phyloP scores from a whole-genome alignment of 1,140 invertebrate genomes.

The Coenobita brevimanus region DNA sequence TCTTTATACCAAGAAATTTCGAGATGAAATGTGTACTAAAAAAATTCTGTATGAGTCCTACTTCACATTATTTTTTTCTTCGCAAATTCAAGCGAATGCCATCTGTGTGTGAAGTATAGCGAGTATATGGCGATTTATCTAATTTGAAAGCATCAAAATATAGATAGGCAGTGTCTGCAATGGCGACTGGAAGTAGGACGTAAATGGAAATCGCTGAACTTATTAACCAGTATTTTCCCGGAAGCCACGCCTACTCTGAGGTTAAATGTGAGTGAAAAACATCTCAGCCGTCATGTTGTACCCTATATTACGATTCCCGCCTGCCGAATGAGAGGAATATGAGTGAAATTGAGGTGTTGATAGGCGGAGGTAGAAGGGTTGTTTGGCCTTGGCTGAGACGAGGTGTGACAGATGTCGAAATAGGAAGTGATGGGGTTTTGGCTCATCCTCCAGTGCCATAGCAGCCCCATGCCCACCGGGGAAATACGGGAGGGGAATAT shows the following conservation, averaged over 20 bases:
- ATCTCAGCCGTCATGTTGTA: background rate
- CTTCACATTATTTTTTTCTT: no score
- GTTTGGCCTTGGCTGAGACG: conserved; percentile 45
- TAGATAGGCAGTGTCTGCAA: conserved; percentile 19
- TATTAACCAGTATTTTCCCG: background rate
- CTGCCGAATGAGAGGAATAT: background rate
- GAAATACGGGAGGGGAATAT: no score
- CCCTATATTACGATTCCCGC: background rate
- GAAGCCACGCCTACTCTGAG: background rate
- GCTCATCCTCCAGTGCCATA: no score
- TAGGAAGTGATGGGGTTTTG: background rate
- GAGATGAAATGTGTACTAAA: no score
- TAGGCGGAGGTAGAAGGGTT: background rate
- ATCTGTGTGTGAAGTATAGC: no score
- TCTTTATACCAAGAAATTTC: no score
- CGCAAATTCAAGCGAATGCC: no score
- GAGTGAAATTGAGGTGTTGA: background rate
- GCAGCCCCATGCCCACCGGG: no score
- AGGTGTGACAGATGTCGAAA: conserved; percentile 41
- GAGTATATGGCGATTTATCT: background rate
- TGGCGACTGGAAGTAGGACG: conserved; percentile 39
- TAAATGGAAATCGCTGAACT: conserved; percentile 18
- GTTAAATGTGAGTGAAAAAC: conserved; percentile 33
- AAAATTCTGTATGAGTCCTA: no score
- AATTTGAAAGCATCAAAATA: background rate